Evolutionary conservation across 2,113 vertebrate genomes (phyloP).

Genomic region (Grus americana): DNA sequence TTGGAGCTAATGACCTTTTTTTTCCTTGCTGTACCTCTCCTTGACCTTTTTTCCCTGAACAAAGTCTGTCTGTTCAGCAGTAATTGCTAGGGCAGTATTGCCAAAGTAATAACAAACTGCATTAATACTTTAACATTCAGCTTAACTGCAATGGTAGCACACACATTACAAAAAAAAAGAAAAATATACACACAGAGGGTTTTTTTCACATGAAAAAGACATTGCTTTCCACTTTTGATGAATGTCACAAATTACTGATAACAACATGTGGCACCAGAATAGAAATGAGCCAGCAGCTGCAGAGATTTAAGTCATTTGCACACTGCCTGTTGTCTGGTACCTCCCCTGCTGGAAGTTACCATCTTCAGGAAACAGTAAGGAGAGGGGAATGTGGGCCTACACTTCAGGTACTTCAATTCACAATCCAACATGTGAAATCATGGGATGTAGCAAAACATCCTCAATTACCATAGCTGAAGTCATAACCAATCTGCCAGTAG

Average conservation of each 20-base stretch:
- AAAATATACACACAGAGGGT: neutral
- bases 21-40: neutral
- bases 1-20: neutral
- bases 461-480: neutral
- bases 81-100: neutral
- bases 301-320: constrained; percentile 24
- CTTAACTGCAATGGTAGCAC: neutral
- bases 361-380: neutral
- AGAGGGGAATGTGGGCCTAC: neutral
- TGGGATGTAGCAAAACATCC: neutral
- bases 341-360: constrained; percentile 14
- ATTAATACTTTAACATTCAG: neutral
- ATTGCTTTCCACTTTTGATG: constrained; percentile 6
- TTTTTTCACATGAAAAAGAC: neutral
- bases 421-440: neutral
- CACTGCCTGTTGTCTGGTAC: neutral
- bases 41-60: neutral
- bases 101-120: neutral
- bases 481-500: neutral
- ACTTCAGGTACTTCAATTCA: neutral
- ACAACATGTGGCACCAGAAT: constrained; percentile 21
- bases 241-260: constrained; percentile 42
- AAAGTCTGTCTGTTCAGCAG: neutral
- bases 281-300: constrained; percentile 44
- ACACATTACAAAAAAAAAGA: neutral